Evolutionary conservation across 2,113 vertebrate species (phyloP), one percentile per base, ranked within the genome.

Genomic region (Austrofundulus limnaeus): DNA sequence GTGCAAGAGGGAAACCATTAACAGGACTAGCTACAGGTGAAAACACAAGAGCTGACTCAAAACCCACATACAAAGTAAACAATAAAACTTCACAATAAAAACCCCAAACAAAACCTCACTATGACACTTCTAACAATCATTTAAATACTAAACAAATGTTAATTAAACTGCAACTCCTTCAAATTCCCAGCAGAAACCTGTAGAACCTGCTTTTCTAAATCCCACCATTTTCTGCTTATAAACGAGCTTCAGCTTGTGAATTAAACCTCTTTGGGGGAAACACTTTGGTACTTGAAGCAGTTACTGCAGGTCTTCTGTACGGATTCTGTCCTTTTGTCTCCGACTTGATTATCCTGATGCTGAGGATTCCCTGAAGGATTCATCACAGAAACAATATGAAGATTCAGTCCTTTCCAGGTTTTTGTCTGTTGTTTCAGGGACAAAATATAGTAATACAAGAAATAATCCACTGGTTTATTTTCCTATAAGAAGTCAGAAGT

Each of bases 361-460:
- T 14, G 48, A 4, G 11, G 20, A 41, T 67, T 79, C 70, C 75
- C 72, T 9, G 50, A 68, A 66, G 69, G 75, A 48, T 66, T 54
- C n/a, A 12, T 3, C 23, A 11, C 41, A 38, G 6, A 72, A 62
- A 65, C 37, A 41, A 52, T 15, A 11, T 38, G 2, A 1, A 10
- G 65, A 49, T 61, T 11, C 61, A 67, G 83, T 75, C 78, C 59
- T 10, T 62, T 50, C 48, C 28, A 72, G 56, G 82, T 70, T 65
- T 20, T 61, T 9, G 10, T 5, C 31, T 34, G 46, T 39, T 61
- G 56, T 45, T 61, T 61, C 0, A 1, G 50, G 38, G 31, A 47
- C 42, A 15, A 52, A 50, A 24, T 65, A 43, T 55, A 61, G n/a
- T 38, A 55, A 43, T 14, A 19, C 45, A 53, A 83, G 66, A 60